Percentiles rank a stretch among this genome's conserved stretches.
These are phyloP conservation scores for Haemorhous mexicanus DNA, from an alignment of 2,113 vertebrate species.

Conservation along the genomic window DNA sequence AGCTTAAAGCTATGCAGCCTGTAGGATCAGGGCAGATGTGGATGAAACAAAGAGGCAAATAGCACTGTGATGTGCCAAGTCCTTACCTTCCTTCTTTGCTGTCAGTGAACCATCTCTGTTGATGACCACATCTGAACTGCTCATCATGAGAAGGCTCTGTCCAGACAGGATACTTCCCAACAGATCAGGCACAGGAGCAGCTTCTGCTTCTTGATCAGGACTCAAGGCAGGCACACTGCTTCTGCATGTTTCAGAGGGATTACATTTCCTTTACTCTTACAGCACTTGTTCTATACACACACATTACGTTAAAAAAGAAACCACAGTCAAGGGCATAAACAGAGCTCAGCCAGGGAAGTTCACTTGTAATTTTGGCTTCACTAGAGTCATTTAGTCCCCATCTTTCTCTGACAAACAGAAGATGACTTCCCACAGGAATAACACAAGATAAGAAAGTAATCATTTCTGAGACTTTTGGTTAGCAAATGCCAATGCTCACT, in stretches of 20 bases:
- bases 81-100: constrained; percentile 78
- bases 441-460: neutral
- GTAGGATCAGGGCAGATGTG: neutral
- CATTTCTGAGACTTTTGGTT: neutral
- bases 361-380: neutral
- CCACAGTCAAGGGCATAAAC: constrained; percentile 4
- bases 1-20: neutral
- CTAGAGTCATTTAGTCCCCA: neutral
- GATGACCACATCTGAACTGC: constrained; percentile 87
- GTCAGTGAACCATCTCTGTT: constrained; percentile 92
- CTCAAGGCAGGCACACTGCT: constrained; percentile 56
- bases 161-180: constrained; percentile 91
- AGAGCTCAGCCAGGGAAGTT: neutral
- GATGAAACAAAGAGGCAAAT: neutral
- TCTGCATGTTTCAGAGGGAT: constrained; percentile 64
- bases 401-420: neutral
- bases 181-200: constrained; percentile 86
- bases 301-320: constrained; percentile 34
- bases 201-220: constrained; percentile 70
- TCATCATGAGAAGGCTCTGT: constrained; percentile 94
- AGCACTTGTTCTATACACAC: constrained; percentile 30
- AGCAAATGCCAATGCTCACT: neutral
- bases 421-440: neutral
- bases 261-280: constrained; percentile 48
- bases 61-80: neutral